phyloP scores from a whole-genome alignment of 2,888 invertebrate genomes.

The Cloeon dipterum region DNA sequence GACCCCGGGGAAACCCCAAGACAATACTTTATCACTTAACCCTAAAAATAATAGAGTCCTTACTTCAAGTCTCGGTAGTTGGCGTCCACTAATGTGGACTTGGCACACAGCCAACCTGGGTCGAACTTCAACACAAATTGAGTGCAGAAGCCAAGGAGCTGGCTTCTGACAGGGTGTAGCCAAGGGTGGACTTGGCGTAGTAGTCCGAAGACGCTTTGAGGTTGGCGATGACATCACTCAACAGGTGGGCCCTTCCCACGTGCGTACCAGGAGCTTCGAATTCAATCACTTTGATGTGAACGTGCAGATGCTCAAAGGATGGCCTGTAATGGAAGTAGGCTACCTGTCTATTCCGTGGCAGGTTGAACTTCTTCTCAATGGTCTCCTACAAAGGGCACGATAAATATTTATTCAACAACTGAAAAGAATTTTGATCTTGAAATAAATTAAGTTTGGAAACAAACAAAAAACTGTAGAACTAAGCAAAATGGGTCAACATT shows the following conservation, averaged over 20 bases:
- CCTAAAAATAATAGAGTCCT: no score
- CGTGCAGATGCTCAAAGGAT: neutral
- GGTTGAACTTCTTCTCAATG: neutral
- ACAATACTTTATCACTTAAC: no score
- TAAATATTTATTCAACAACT: neutral
- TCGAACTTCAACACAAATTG: no score
- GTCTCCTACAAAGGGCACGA: neutral
- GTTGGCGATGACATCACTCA: constrained; percentile 76
- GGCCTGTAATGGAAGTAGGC: neutral
- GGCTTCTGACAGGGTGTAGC: constrained; percentile 56
- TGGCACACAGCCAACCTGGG: no score
- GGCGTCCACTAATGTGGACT: no score
- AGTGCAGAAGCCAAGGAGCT: no score
- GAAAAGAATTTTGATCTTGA: neutral
- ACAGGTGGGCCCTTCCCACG: constrained; percentile 66
- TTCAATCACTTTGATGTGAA: neutral
- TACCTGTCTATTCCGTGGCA: neutral
- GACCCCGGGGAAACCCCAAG: no score
- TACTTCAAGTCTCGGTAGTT: no score
- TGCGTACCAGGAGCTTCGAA: constrained; percentile 32
- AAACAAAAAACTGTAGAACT: constrained; percentile 2
- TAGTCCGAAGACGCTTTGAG: constrained; percentile 60
- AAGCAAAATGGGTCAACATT: neutral
- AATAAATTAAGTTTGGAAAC: neutral
- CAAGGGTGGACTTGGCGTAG: constrained; percentile 59